Evolutionary conservation across 1,140 invertebrate species (phyloP).

Genomic region (Paramacrobiotus metropolitanus): DNA sequence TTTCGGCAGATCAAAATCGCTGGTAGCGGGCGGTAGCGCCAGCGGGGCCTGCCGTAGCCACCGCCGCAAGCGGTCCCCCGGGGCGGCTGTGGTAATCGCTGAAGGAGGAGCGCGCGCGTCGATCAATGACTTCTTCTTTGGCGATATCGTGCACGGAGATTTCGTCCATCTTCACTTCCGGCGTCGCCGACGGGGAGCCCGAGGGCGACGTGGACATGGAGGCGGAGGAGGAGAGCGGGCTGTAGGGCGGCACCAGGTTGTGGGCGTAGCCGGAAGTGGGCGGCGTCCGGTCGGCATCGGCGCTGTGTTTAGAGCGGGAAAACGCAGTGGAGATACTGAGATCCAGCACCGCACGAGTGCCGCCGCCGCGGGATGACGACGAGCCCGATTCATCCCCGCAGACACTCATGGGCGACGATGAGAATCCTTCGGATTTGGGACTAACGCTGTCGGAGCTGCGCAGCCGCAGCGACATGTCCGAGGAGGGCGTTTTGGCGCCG

Average conservation of each 20-base stretch:
- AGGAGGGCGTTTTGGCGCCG: background rate
- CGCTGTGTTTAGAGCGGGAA: background rate
- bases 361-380: background rate
- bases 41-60: background rate
- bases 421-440: slow-evolving; percentile 1
- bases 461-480: background rate
- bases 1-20: background rate
- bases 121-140: background rate
- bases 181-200: background rate
- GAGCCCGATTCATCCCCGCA: background rate
- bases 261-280: background rate
- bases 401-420: background rate
- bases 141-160: background rate
- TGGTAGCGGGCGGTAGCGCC: background rate
- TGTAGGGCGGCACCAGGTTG: slow-evolving; percentile 2
- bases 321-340: background rate
- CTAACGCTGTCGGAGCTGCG: background rate
- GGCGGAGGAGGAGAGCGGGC: background rate
- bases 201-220: background rate
- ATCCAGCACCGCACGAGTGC: background rate
- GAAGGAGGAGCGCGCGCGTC: background rate
- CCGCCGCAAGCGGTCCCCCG: too few relatives aligned
- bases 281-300: background rate
- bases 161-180: background rate
- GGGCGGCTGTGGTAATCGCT: background rate